Evolutionary conservation across 2,888 invertebrate genomes (phyloP).

Genomic region (Trissolcus japonicus): DNA sequence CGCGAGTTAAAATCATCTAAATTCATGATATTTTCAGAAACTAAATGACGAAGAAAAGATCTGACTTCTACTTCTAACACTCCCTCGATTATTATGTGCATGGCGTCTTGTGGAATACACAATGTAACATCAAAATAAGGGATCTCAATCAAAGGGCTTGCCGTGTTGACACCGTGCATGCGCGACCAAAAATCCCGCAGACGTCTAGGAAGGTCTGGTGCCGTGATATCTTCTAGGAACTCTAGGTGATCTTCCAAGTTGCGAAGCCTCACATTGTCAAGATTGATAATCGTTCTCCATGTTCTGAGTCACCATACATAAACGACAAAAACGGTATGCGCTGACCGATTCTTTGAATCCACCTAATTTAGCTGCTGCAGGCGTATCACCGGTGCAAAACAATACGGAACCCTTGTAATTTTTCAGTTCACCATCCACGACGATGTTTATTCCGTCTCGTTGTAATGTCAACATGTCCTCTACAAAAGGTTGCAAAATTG

Average conservation of each 20-base stretch:
- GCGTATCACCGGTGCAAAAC: conserved; percentile 11
- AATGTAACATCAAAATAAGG: neutral
- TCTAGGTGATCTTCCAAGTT: neutral
- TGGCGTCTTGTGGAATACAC: conserved; percentile 5
- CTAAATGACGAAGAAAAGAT: neutral
- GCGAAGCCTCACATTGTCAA: neutral
- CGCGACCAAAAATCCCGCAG: neutral
- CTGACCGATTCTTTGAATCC: conserved; percentile 34
- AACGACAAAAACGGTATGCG: conserved; percentile 52
- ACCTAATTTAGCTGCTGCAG: conserved; percentile 13
- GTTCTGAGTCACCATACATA: conserved; percentile 30
- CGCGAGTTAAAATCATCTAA: conserved; percentile 12
- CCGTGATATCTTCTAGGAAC: neutral
- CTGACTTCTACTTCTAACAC: conserved; percentile 1
- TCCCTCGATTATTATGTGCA: conserved; percentile 16
- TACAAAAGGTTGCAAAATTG: conserved; percentile 50
- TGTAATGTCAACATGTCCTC: conserved; percentile 35
- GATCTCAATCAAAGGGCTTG: neutral
- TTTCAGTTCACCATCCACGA: conserved; percentile 6
- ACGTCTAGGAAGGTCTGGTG: neutral
- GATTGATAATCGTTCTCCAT: neutral
- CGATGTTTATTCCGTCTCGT: conserved; percentile 42
- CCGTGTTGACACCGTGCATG: conserved; percentile 2
- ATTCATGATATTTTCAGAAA: neutral
- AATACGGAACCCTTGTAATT: conserved; percentile 12